These are phyloP conservation scores for Parnassius mnemosyne DNA, from an alignment of 2,888 invertebrate species.

Conservation along the genomic window DNA sequence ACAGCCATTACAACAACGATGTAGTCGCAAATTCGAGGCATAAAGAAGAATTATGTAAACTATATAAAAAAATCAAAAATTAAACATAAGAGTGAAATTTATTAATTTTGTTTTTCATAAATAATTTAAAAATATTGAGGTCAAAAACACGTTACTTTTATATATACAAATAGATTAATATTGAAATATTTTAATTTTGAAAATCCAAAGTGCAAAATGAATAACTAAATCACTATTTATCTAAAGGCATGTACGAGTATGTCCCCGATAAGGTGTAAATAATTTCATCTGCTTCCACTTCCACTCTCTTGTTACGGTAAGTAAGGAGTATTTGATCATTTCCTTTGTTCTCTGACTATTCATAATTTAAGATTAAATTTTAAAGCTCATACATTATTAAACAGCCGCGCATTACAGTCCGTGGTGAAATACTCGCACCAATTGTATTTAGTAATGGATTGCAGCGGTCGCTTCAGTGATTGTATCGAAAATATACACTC, in stretches of 20 bases:
- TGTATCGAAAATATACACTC: conserved; percentile 72
- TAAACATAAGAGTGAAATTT: no score
- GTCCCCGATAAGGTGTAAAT: conserved; percentile 7
- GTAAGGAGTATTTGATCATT: conserved; percentile 10
- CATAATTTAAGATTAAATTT: conserved; percentile 20
- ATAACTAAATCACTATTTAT: not conserved
- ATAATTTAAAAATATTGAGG: no score
- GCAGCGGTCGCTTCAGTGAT: conserved; percentile 71
- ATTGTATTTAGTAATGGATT: conserved; percentile 75
- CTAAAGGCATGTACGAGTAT: not conserved
- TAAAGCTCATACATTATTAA: conserved; percentile 19
- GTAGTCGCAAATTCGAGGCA: no score
- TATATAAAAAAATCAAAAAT: no score
- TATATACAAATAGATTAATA: no score
- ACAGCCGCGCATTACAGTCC: conserved; percentile 14
- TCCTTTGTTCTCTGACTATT: conserved; percentile 16
- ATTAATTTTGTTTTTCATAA: no score
- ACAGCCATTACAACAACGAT: no score
- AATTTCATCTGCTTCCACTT: not conserved
- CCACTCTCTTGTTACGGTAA: not conserved
- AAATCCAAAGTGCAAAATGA: no score
- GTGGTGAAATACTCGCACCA: conserved; percentile 39
- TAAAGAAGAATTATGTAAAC: no score
- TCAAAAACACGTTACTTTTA: no score
- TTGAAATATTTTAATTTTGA: no score